Conservation (phyloP, 2,888 invertebrate genomes). For the Drosophila hamatofila region DNA sequence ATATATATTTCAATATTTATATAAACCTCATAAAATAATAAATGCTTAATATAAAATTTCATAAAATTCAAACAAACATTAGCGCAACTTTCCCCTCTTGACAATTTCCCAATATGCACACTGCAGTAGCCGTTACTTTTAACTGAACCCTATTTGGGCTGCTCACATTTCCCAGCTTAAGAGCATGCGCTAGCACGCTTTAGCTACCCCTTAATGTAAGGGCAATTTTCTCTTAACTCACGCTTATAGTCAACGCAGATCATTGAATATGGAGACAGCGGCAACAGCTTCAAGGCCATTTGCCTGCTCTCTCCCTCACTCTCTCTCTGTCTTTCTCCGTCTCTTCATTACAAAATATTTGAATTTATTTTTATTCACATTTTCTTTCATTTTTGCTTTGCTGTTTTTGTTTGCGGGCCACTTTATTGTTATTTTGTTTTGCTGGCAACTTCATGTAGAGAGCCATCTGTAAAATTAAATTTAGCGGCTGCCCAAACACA, state of each 20-base stretch:
- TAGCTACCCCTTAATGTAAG: conserved; percentile 1
- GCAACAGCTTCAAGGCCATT: conserved; percentile 37
- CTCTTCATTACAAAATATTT: conserved; percentile 6
- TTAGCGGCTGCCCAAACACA: conserved; percentile 40
- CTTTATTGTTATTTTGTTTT: conserved; percentile 63
- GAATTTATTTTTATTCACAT: conserved; percentile 5
- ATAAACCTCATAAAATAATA: too few species aligned
- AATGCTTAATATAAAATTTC: neutral
- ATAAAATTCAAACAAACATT: neutral
- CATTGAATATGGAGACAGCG: conserved; percentile 13
- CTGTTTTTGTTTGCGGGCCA: conserved; percentile 33
- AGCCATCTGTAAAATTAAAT: conserved; percentile 75
- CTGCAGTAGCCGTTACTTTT: conserved; percentile 5
- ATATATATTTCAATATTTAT: too few species aligned
- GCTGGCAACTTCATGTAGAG: conserved; percentile 55
- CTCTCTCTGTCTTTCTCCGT: neutral
- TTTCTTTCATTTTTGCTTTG: conserved; percentile 16
- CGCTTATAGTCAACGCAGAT: conserved; percentile 18
- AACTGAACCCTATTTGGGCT: neutral
- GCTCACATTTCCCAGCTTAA: conserved; percentile 7
- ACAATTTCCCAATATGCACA: neutral
- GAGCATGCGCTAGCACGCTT: neutral
- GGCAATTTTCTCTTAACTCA: conserved; percentile 34
- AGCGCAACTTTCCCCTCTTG: neutral
- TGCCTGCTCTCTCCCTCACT: neutral